Evolutionary conservation across 2,113 vertebrate genomes (phyloP), one percentile per base, ranked within the genome.

Genomic region (Tragelaphus scriptus): DNA sequence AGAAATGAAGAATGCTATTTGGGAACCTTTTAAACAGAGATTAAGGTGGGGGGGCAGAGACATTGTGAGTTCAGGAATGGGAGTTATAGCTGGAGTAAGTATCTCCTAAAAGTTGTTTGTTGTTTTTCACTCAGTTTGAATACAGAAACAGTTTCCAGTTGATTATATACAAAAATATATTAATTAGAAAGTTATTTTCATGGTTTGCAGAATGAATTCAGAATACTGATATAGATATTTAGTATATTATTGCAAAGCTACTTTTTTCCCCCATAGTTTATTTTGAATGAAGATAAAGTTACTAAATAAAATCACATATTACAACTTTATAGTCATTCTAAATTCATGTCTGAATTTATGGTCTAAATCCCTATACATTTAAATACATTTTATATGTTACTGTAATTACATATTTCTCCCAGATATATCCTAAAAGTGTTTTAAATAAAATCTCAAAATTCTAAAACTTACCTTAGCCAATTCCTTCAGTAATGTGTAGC

Each of bases 331-430:
- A 82, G 32, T 91, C 61, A 88, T 95, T 68, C n/a, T 92, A 92
- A 96, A 94, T 96, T 93, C 44, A 14, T 90, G 16, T 95, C 23
- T 96, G 14, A 53, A 88, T 92, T 85, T 81, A 23, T 97, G 71
- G 63, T 89, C 87, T 95, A 71, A 71, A 36, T 71, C n/a, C 68
- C n/a, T 71, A 40, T 75, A 75, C 19, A 40, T 40, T 40, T 71
- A 71, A 71, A 40, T 71, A 71, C 17, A 25, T 75, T 75, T 75
- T 75, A 40, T 40, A 71, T 75, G n/a, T 75, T 75, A 40, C 68
- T 93, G 1, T 88, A 94, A 94, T 96, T 97, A 92, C 12, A 86
- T 97, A 88, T 96, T 97, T 98, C 56, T 91, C 49, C 40, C 40
- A 93, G 93, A 36, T 91, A 17, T 96, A 80, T 94, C 36, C 61